These are phyloP conservation scores for Musca vetustissima DNA, from an alignment of 1,140 invertebrate genomes.

Conservation along the genomic window DNA sequence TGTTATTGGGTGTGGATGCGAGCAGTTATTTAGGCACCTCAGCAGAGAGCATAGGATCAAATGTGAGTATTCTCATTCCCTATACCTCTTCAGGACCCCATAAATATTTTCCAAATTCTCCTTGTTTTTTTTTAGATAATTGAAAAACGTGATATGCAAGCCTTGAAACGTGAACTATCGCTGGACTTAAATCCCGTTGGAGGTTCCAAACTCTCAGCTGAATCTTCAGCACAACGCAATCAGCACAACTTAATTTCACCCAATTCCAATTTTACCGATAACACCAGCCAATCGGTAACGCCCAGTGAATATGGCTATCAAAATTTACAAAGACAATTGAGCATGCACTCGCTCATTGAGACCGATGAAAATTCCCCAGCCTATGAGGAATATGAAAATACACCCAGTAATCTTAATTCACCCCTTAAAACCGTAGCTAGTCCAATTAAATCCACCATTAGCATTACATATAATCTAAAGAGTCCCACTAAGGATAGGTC, in stretches of 20 bases:
- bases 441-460: constrained; percentile 67
- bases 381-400: constrained; percentile 51
- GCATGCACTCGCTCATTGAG: constrained; percentile 50
- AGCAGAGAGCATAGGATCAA: constrained; percentile 48
- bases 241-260: constrained; percentile 28
- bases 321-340: constrained; percentile 50
- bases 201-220: constrained; percentile 6
- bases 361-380: constrained; percentile 49
- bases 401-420: constrained; percentile 40
- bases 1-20: constrained; percentile 40
- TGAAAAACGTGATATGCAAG: constrained; percentile 51
- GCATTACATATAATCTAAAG: constrained; percentile 64
- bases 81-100: background rate
- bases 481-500: constrained; percentile 42
- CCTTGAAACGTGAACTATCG: constrained; percentile 50
- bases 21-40: constrained; percentile 44
- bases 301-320: constrained; percentile 55
- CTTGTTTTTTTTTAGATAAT: background rate
- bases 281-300: constrained; percentile 56
- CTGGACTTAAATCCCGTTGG: constrained; percentile 45
- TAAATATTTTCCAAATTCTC: background rate
- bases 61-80: constrained; percentile 31
- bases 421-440: constrained; percentile 39
- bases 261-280: constrained; percentile 52
- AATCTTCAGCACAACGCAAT: background rate